Evolutionary conservation across 2,888 invertebrate species (phyloP).

Genomic region (Amphiduros pacificus): DNA sequence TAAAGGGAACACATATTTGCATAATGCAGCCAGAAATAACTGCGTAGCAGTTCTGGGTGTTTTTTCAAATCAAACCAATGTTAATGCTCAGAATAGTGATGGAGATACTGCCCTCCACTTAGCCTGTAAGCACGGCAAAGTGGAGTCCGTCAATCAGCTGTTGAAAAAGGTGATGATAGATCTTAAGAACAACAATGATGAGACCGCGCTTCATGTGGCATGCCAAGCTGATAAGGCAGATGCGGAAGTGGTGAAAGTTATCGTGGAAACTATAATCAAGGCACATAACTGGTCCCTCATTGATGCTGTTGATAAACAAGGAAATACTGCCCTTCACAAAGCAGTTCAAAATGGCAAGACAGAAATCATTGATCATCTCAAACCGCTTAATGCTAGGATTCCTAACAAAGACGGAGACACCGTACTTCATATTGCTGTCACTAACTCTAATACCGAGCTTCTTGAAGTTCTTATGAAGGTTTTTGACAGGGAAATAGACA

Average conservation of each 20-base stretch:
- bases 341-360: constrained; percentile 38
- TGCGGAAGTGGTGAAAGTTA: constrained; percentile 35
- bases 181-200: constrained; percentile 41
- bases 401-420: constrained; percentile 24
- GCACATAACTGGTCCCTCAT: constrained; percentile 53
- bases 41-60: constrained; percentile 36
- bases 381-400: constrained; percentile 2
- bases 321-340: constrained; percentile 53
- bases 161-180: constrained; percentile 31
- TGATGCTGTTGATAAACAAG: constrained; percentile 43
- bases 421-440: constrained; percentile 31
- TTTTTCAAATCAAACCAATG: constrained; percentile 33
- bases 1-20: constrained; percentile 49
- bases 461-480: constrained; percentile 18
- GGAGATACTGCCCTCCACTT: constrained; percentile 33
- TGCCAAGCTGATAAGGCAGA: constrained; percentile 35
- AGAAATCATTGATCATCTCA: constrained; percentile 20
- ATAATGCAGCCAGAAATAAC: constrained; percentile 49
- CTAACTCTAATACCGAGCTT: constrained; percentile 7
- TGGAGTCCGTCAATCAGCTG: constrained; percentile 11
- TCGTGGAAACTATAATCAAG: constrained; percentile 53
- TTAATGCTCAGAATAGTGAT: constrained; percentile 41
- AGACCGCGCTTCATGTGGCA: constrained; percentile 51
- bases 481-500: constrained; percentile 29
- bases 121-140: constrained; percentile 24